phyloP scores from a whole-genome alignment of 1,140 invertebrate genomes.

The Saccostrea glomerata region DNA sequence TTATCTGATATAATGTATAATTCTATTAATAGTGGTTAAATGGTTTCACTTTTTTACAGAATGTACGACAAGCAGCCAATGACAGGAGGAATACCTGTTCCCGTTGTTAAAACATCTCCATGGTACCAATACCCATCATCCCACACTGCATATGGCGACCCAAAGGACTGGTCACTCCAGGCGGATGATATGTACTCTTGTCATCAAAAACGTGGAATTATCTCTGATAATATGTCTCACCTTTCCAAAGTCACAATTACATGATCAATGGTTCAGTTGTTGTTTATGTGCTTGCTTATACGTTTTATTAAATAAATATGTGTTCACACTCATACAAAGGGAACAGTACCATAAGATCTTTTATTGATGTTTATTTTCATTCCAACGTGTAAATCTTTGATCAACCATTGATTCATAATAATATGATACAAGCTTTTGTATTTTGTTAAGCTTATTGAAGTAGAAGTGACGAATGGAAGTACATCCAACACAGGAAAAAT shows the following conservation, averaged over 20 bases:
- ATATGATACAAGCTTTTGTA: too few species aligned
- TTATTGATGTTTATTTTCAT: too few species aligned
- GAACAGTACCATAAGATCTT: too few species aligned
- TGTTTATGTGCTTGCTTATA: background rate
- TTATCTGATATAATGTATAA: too few species aligned
- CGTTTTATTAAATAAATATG: constrained; percentile 2
- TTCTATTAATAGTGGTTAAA: background rate
- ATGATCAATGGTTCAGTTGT: constrained; percentile 31
- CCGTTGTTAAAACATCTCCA: constrained; percentile 74
- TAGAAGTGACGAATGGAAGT: too few species aligned
- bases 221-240: constrained; percentile 58
- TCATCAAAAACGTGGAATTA: constrained; percentile 63
- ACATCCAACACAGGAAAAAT: too few species aligned
- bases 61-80: constrained; percentile 73
- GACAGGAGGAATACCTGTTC: constrained; percentile 73
- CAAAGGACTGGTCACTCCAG: constrained; percentile 63
- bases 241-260: constrained; percentile 64
- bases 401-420: too few species aligned
- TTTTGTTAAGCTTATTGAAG: too few species aligned
- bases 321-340: background rate
- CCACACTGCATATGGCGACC: constrained; percentile 60
- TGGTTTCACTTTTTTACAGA: constrained; percentile 41
- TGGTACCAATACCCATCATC: constrained; percentile 64
- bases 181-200: constrained; percentile 65
- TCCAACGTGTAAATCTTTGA: too few species aligned